Evolutionary conservation across 2,888 invertebrate species (phyloP), one percentile per base, ranked within the genome.

Genomic region (Noctua pronuba): DNA sequence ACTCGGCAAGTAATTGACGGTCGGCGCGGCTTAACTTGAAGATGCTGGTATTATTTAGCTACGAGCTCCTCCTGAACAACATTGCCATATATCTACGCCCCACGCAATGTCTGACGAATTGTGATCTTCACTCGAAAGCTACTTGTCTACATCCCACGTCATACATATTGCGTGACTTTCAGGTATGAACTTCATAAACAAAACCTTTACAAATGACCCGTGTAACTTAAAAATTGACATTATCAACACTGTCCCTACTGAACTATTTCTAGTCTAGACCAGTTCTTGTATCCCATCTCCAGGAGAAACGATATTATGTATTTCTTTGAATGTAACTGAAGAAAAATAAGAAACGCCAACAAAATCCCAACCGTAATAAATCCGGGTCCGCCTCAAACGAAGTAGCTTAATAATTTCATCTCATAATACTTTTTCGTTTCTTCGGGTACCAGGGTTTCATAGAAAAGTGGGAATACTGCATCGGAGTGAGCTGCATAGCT

Each of bases 401-500:
- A 84, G 68, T 80, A 87, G 82, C 86, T 88, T 89, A 89, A 89
- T 88, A 88, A 88, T 76, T 83, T 88, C 83, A 86, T 91, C 86
- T 84, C 73, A 85, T 87, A 86, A 89, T 89, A 90, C 84, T 80
- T 86, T 91, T 89, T 87, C 85, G 81, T 86, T 89, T 82, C 83
- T 88, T 84, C 84, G 68, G 72, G 75, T 73, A 79, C 69, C 79
- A 79, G 62, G 74, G 74, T 73, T 55, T 38, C 65, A 82, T 76
- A 79, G 84, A 82, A 80, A 84, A 75, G 75, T 72, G 69, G 75
- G 77, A 67, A 67, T 82, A 82, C 82, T 80, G 83, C 83, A 88
- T 82, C 70, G 73, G 74, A 88, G 82, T 88, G 78, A 86, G 86
- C 84, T 89, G 90, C 90, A 91, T 90, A 91, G 86, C 86, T 76